A percentile compares a stretch with the other conserved stretches of the same genome.
phyloP scores from a whole-genome alignment of 2,888 invertebrate species.

The Rosalia funebris region DNA sequence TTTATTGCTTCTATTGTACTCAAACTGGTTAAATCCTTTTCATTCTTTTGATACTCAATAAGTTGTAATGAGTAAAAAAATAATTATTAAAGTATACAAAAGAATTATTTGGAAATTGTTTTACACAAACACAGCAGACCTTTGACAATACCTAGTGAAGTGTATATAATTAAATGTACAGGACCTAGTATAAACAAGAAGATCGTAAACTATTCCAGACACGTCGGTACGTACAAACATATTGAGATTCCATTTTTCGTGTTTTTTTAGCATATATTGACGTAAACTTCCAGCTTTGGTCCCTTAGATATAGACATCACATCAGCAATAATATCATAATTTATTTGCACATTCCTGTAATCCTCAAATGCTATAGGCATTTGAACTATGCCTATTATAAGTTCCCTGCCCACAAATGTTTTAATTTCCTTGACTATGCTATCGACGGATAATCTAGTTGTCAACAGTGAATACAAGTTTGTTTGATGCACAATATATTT shows the following conservation, averaged over 20 bases:
- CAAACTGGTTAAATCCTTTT: neutral
- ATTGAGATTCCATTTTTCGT: conserved; percentile 42
- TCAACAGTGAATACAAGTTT: too few relatives aligned
- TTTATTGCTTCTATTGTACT: neutral
- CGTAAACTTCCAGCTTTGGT: conserved; percentile 22
- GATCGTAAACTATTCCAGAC: neutral
- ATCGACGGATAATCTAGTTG: too few relatives aligned
- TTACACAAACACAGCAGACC: too few relatives aligned
- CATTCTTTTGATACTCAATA: neutral
- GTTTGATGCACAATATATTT: too few relatives aligned
- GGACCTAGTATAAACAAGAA: neutral
- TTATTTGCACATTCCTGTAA: too few relatives aligned
- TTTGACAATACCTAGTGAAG: too few relatives aligned
- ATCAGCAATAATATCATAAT: neutral
- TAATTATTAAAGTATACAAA: neutral
- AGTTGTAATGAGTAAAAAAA: neutral
- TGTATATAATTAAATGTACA: neutral
- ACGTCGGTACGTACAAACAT: conserved; percentile 26
- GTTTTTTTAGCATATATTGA: conserved; percentile 5
- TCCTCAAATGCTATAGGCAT: too few relatives aligned
- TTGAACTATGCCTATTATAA: too few relatives aligned
- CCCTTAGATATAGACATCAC: conserved; percentile 19
- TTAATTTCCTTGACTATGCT: too few relatives aligned
- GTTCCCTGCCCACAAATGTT: too few relatives aligned
- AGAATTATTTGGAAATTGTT: too few relatives aligned